Percentiles rank a stretch among this genome's conserved stretches.
Evolutionary conservation across 2,888 invertebrate species (phyloP).

Genomic region (Scaptomyza polygonia): DNA sequence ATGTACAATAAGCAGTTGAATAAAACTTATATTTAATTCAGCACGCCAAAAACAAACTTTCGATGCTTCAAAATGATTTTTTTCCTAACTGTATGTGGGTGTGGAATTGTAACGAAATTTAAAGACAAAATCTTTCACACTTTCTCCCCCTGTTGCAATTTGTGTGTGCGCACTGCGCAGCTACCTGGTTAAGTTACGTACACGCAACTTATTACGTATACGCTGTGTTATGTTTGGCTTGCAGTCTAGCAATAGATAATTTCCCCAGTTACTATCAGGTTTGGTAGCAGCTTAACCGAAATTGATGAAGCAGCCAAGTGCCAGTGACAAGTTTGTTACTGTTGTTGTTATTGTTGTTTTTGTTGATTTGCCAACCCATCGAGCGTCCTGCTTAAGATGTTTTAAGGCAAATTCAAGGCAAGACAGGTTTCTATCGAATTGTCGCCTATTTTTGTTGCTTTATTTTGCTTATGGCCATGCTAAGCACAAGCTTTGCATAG

Average conservation of each 20-base stretch:
- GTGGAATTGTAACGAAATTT: conserved; percentile 67
- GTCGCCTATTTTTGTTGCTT: conserved; percentile 34
- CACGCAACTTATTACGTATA: conserved; percentile 1
- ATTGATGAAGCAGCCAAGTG: conserved; percentile 78
- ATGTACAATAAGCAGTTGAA: no score
- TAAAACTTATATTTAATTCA: no score
- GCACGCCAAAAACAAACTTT: no score
- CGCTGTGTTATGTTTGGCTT: not conserved
- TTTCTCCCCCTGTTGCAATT: conserved; percentile 15
- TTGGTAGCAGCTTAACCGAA: conserved; percentile 59
- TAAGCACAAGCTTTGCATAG: conserved; percentile 13
- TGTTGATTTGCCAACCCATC: not conserved
- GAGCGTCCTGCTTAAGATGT: conserved; percentile 30
- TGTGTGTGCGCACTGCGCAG: not conserved
- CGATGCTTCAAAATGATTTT: not conserved
- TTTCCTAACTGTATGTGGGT: conserved; percentile 14
- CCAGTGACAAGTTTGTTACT: conserved; percentile 64
- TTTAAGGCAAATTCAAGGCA: conserved; percentile 22
- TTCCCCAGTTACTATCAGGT: conserved; percentile 41
- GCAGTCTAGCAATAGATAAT: conserved; percentile 36
- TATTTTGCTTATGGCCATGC: conserved; percentile 33
- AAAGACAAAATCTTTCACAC: conserved; percentile 63
- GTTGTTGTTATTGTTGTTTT: conserved; percentile 12
- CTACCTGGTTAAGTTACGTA: conserved; percentile 25
- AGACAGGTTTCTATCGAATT: conserved; percentile 19